These are phyloP conservation scores for Catocala sponsa DNA, from an alignment of 2,888 invertebrate genomes.

Conservation along the genomic window DNA sequence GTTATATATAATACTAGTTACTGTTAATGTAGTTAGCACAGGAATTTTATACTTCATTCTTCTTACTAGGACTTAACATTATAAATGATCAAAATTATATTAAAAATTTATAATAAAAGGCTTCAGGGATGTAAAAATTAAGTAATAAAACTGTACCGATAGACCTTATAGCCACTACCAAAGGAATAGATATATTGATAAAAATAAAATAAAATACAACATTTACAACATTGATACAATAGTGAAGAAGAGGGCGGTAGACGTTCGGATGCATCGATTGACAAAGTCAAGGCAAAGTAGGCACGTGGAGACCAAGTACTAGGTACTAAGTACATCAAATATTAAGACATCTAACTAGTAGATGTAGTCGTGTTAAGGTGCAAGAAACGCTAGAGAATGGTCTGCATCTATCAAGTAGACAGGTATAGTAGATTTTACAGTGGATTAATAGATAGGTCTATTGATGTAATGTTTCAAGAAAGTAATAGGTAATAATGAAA, in stretches of 20 bases:
- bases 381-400: constrained; percentile 72
- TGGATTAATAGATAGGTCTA: constrained; percentile 54
- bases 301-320: constrained; percentile 49
- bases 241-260: constrained; percentile 87
- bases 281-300: constrained; percentile 63
- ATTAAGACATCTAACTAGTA: constrained; percentile 51
- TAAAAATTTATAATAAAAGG: constrained; percentile 22
- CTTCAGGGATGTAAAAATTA: constrained; percentile 33
- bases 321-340: constrained; percentile 42
- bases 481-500: constrained; percentile 31
- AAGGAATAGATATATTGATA: constrained; percentile 44
- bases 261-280: constrained; percentile 79
- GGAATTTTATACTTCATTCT: constrained; percentile 8
- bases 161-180: constrained; percentile 58
- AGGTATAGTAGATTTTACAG: constrained; percentile 47
- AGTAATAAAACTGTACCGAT: constrained; percentile 36
- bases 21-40: constrained; percentile 5
- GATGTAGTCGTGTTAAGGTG: constrained; percentile 63
- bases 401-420: constrained; percentile 61
- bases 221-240: constrained; percentile 87
- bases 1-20: neutral
- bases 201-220: constrained; percentile 53
- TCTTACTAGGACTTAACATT: constrained; percentile 11
- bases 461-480: constrained; percentile 38
- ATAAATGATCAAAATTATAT: constrained; percentile 23